These are phyloP conservation scores for Calosoma granatense DNA, from an alignment of 1,140 invertebrate genomes.

Conservation along the genomic window DNA sequence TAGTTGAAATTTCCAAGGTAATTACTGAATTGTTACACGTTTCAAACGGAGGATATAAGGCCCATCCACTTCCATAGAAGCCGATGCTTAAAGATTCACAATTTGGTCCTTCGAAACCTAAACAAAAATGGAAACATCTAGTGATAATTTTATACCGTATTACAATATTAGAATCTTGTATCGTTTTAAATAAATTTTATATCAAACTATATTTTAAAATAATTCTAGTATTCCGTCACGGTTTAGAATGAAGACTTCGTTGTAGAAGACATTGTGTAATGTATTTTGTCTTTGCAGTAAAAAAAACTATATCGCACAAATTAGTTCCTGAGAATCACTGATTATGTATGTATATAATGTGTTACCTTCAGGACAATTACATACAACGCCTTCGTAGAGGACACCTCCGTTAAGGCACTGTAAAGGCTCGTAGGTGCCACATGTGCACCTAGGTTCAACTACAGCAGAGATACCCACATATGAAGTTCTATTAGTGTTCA, in stretches of 20 bases:
- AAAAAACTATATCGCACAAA: too few relatives aligned
- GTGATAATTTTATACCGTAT: too few relatives aligned
- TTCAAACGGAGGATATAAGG: slow-evolving; percentile 74
- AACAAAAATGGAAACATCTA: slow-evolving; percentile 20
- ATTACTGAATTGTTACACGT: slow-evolving; percentile 66
- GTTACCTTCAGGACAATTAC: slow-evolving; percentile 44
- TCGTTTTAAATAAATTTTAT: too few relatives aligned
- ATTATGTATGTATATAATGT: neutral
- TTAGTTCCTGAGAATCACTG: too few relatives aligned
- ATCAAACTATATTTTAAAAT: too few relatives aligned
- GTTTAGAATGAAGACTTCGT: too few relatives aligned
- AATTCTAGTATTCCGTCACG: too few relatives aligned
- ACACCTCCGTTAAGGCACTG: slow-evolving; percentile 61
- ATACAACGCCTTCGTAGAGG: slow-evolving; percentile 33
- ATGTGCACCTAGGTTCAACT: slow-evolving; percentile 65
- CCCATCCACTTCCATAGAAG: slow-evolving; percentile 79
- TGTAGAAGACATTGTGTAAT: too few relatives aligned
- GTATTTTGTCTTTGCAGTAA: too few relatives aligned
- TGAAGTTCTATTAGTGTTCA: slow-evolving; percentile 82
- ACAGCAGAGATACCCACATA: slow-evolving; percentile 80
- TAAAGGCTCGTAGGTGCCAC: slow-evolving; percentile 40
- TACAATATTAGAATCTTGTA: too few relatives aligned
- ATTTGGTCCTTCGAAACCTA: slow-evolving; percentile 70
- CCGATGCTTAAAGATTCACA: slow-evolving; percentile 82
- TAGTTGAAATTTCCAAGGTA: slow-evolving; percentile 66